These are phyloP conservation scores for Apodemus agrarius DNA, from an alignment of 2,797 vertebrate genomes.

Conservation along the genomic window DNA sequence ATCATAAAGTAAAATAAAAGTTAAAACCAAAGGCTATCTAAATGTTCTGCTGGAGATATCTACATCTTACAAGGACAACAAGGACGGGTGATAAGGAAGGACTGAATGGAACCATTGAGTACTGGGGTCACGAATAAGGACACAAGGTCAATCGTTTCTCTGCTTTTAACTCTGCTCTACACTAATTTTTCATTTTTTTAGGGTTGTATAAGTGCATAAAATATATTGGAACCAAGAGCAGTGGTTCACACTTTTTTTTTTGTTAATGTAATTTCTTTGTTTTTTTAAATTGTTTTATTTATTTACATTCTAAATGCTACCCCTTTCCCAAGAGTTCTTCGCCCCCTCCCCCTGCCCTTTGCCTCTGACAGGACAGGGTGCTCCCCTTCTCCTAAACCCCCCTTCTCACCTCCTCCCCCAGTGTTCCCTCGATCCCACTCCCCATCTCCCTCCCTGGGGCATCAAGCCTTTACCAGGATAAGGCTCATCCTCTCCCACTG, in stretches of 20 bases:
- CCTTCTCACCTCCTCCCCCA: background rate
- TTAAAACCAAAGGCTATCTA: background rate
- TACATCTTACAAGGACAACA: background rate
- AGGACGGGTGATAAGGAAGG: too few species aligned
- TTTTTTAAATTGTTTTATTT: background rate
- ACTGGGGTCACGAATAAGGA: background rate
- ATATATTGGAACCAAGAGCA: background rate
- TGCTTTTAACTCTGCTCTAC: background rate
- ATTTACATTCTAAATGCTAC: background rate
- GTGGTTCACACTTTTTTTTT: background rate
- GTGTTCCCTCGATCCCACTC: background rate
- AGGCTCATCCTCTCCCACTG: background rate
- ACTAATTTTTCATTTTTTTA: background rate
- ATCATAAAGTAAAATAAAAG: background rate
- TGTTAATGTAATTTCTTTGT: background rate
- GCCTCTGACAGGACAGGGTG: background rate
- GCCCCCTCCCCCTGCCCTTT: background rate
- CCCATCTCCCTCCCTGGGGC: background rate
- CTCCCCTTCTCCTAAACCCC: background rate
- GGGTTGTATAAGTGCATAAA: background rate
- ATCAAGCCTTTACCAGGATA: background rate
- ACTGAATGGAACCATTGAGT: background rate
- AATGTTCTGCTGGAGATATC: background rate
- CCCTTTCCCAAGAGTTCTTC: background rate
- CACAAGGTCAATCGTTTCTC: background rate